Base-by-base conservation (phyloP, 2,113 vertebrate species). In the Oenanthe oenanthe region DNA sequence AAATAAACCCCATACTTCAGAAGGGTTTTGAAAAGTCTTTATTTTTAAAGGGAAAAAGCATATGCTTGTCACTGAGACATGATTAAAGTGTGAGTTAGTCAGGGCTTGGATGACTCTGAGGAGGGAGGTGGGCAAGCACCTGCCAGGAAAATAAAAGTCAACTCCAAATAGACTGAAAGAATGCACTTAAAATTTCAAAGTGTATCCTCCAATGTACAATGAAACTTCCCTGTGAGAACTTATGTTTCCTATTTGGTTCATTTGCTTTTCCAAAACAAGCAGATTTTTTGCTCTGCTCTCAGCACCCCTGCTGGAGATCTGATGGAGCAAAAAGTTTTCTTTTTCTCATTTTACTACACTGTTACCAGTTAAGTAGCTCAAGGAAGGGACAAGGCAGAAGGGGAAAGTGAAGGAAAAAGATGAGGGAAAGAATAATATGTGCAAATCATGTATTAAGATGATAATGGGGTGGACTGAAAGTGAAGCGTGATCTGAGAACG, bases 91-190 rank as follows among this genome's bases (percentile, higher is more conserved):
- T 72, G 95, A 96, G 96, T 96, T 97, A 98, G 88, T 93, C 96
- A 97, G 96, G 94, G 75, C 72, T 96, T 92, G 88, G 92, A 95
- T 89, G 85, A 83, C 80, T 91, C 54, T n/a, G 70, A 96, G 45
- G 57, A 94, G 94, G 92, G 89, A 95, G 94, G 85, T 93, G 82
- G 95, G 95, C 93, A 97, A 94, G 71, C 89, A 97, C 91, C 82
- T 96, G 93, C 96, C 96, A 98, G 94, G 93, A 95, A 98, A 98
- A 96, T 96, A 94, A 96, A 97, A 96, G 88, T 92, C 88, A 88
- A 72, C 75, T 96, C 94, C 96, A 95, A 96, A 95, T 54, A 92
- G 87, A 95, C 92, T 93, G 88, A 96, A 96, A 97, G 87, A 95
- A 95, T 95, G 89, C 76, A 95, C 31, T 45, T 93, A 95, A 93